Evolutionary conservation across 30 jellyfish, hydroid and myxozoan genomes (phyloP).

Genomic region (Pelagia noctiluca): DNA sequence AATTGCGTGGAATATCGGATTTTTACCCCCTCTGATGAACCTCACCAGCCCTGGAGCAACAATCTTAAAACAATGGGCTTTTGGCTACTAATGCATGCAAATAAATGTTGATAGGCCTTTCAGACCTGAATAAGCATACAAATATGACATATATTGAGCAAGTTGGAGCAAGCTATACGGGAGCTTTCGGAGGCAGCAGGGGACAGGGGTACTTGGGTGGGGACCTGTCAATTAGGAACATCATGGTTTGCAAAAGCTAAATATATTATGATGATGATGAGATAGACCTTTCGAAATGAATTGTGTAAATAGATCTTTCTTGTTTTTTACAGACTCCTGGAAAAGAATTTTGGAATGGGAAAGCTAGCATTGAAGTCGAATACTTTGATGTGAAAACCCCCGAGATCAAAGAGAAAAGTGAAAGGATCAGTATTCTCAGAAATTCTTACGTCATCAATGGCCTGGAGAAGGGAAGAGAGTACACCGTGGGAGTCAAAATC

Average conservation of each 20-base stretch:
- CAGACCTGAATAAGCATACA: no score
- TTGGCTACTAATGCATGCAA: no score
- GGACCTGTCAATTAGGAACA: no score
- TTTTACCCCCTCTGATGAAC: no score
- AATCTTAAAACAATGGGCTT: no score
- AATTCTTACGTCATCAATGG: not conserved
- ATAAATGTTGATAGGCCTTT: no score
- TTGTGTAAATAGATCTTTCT: not conserved
- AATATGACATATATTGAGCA: no score
- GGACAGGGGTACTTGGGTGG: no score
- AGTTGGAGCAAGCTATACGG: no score
- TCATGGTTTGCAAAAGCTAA: not conserved
- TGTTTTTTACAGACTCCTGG: slow-evolving; percentile 35
- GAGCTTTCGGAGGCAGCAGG: not conserved
- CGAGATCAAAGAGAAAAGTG: not conserved
- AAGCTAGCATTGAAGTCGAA: slow-evolving; percentile 12
- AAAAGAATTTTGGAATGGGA: slow-evolving; percentile 40
- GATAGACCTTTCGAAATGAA: not conserved
- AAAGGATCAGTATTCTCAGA: not conserved
- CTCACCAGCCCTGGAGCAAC: no score
- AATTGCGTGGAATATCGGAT: no score
- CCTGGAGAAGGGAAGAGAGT: slow-evolving; percentile 26
- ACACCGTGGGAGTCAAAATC: slow-evolving; percentile 6
- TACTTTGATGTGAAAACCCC: slow-evolving; percentile 26
- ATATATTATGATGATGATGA: not conserved